phyloP scores from a whole-genome alignment of 1,140 invertebrate species.

The Ooceraea biroi region DNA sequence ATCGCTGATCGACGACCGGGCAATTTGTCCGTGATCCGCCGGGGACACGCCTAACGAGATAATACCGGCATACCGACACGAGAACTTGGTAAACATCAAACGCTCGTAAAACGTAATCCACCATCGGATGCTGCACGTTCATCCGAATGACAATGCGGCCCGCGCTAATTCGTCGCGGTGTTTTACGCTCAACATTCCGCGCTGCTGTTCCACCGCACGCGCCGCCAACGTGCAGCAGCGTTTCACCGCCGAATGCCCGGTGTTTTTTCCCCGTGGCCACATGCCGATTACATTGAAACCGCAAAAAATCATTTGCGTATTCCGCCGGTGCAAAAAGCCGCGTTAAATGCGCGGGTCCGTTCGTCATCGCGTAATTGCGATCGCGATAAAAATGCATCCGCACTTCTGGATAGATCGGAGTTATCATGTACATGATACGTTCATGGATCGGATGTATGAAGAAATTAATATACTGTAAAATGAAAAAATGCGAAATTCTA shows the following conservation, averaged over 20 bases:
- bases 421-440: not conserved
- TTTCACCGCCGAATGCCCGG: not conserved
- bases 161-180: conserved; percentile 38
- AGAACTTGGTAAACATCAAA: conserved; percentile 58
- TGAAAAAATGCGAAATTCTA: too few relatives aligned
- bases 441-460: too few relatives aligned
- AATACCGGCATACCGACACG: conserved; percentile 14
- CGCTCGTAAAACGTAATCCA: conserved; percentile 56
- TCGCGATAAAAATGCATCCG: not conserved
- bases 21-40: conserved; percentile 43
- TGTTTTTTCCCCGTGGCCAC: not conserved
- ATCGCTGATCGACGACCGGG: conserved; percentile 34
- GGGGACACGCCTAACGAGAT: conserved; percentile 35
- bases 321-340: not conserved
- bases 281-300: conserved; percentile 33
- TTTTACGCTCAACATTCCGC: conserved; percentile 39
- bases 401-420: not conserved
- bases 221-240: not conserved
- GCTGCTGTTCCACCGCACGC: not conserved
- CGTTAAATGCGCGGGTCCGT: not conserved
- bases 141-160: conserved; percentile 52
- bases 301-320: not conserved
- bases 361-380: not conserved
- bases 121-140: not conserved
- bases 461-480: too few relatives aligned